A percentile compares a stretch with the other conserved stretches of the same genome.
phyloP scores from a whole-genome alignment of 2,797 vertebrate genomes.

The Thalassophryne amazonica region DNA sequence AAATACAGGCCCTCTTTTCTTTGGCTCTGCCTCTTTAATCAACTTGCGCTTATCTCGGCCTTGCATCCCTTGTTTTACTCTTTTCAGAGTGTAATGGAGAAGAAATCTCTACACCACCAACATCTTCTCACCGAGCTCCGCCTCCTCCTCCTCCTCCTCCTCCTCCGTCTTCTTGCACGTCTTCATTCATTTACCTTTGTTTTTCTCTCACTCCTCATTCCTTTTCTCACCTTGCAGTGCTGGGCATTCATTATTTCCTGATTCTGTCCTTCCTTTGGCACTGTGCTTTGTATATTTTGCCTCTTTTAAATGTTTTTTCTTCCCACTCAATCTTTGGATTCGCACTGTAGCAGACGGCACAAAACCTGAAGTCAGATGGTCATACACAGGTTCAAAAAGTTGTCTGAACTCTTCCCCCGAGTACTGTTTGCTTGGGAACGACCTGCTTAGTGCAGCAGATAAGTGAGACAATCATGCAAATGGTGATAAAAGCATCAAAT shows the following conservation, averaged over 20 bases:
- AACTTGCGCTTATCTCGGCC: conserved; percentile 69
- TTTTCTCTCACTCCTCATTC: conserved; percentile 15
- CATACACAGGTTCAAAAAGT: too few relatives aligned
- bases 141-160: conserved; percentile 13
- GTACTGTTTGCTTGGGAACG: too few relatives aligned
- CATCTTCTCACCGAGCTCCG: conserved; percentile 34
- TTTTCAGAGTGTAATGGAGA: conserved; percentile 55
- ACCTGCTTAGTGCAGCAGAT: too few relatives aligned
- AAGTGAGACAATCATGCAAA: too few relatives aligned
- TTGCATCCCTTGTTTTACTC: conserved; percentile 67
- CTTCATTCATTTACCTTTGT: conserved; percentile 9
- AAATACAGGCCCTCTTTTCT: conserved; percentile 66
- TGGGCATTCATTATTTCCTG: too few relatives aligned
- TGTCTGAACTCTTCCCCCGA: too few relatives aligned
- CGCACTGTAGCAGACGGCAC: too few relatives aligned
- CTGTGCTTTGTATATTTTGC: neutral
- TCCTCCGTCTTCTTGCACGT: conserved; percentile 24
- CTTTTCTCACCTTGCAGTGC: conserved; percentile 25
- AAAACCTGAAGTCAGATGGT: too few relatives aligned
- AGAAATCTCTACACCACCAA: conserved; percentile 53
- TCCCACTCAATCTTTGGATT: too few relatives aligned
- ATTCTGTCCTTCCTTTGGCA: neutral
- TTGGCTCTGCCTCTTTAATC: conserved; percentile 69
- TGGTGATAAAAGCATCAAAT: too few relatives aligned
- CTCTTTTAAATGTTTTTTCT: too few relatives aligned